Percentiles rank a stretch among this genome's conserved stretches.
phyloP scores from a whole-genome alignment of 1,140 invertebrate genomes.

The Meloidogyne exigua region DNA sequence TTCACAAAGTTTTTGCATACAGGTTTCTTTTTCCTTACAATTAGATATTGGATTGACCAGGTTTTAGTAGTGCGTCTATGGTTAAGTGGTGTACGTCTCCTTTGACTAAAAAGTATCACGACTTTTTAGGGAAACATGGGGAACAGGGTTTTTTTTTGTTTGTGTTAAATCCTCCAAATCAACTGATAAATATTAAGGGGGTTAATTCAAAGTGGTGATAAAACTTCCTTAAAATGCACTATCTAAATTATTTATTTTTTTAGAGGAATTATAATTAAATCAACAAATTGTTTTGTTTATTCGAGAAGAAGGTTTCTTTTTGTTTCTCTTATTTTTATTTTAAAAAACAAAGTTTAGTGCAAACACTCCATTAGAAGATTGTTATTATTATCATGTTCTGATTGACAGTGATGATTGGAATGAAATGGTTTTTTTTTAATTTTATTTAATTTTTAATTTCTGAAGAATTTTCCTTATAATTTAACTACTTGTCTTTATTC shows the following conservation, averaged over 20 bases:
- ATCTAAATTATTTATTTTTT: neutral
- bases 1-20: constrained; percentile 58
- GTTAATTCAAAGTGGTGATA: too few species aligned
- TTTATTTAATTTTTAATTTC: neutral
- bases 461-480: constrained; percentile 52
- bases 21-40: neutral
- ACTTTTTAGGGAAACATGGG: too few species aligned
- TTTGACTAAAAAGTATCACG: too few species aligned
- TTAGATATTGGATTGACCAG: too few species aligned
- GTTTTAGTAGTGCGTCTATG: too few species aligned
- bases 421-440: constrained; percentile 45
- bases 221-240: too few species aligned
- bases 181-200: too few species aligned
- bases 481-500: constrained; percentile 51
- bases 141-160: too few species aligned
- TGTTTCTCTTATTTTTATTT: neutral
- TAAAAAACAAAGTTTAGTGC: constrained; percentile 17
- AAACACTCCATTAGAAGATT: constrained; percentile 23
- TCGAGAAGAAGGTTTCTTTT: constrained; percentile 25
- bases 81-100: too few species aligned
- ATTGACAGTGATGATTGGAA: constrained; percentile 54
- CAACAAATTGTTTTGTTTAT: constrained; percentile 43
- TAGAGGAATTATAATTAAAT: constrained; percentile 54
- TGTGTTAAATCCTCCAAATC: too few species aligned
- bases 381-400: constrained; percentile 55